phyloP scores from a whole-genome alignment of 2,797 vertebrate genomes.

The Accipiter superciliosus region DNA sequence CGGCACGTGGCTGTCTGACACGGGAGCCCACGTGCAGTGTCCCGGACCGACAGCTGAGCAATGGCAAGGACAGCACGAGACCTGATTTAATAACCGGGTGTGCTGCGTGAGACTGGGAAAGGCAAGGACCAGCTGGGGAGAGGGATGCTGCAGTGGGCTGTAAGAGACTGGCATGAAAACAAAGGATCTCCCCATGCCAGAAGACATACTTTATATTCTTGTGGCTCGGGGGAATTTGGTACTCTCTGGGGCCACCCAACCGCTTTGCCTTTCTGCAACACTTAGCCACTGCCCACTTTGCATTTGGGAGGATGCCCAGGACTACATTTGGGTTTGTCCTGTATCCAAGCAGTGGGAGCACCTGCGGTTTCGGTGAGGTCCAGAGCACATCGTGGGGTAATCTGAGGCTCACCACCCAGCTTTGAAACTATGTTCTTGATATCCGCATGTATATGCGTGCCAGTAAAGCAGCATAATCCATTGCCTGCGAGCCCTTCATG shows the following conservation, averaged over 20 bases:
- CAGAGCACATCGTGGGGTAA: not conserved
- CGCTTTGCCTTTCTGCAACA: not conserved
- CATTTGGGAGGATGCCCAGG: not conserved
- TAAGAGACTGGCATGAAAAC: not conserved
- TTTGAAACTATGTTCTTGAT: not conserved
- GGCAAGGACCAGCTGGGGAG: not conserved
- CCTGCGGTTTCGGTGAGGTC: not conserved
- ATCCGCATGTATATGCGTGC: not conserved
- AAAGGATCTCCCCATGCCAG: not conserved
- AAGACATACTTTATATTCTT: not conserved
- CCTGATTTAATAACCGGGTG: not conserved
- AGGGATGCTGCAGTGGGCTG: not conserved
- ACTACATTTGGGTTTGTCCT: not conserved
- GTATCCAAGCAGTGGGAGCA: not conserved
- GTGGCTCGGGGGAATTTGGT: not conserved
- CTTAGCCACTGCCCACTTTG: not conserved
- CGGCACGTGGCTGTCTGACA: accelerated
- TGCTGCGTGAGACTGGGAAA: not conserved
- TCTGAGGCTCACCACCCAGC: not conserved
- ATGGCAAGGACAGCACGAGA: not conserved
- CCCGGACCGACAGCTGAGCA: not conserved
- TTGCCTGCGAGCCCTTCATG: accelerated
- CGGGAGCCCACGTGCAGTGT: accelerated
- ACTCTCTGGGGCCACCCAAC: not conserved
- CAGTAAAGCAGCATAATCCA: not conserved